Base-by-base conservation (phyloP, 2,797 vertebrate species). In the Nasua narica region DNA sequence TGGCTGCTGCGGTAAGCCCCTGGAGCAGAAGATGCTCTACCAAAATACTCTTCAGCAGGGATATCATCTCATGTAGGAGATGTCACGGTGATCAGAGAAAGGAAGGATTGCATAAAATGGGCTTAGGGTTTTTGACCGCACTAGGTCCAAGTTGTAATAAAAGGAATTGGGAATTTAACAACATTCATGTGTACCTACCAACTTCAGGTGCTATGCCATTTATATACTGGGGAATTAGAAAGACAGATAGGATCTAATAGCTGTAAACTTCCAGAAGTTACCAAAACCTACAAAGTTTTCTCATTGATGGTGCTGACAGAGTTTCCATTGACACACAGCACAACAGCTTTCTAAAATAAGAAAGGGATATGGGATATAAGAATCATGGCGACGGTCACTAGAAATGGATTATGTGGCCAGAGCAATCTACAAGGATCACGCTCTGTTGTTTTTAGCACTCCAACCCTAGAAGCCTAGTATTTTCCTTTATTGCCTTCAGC, bases 221-320 rank as follows among this genome's bases (percentile, higher is more conserved):
- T 77, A 90, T 15, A 69, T 1, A n/a, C 16, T 35, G 69, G 82
- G 62, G n/a, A 95, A 85, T 10, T 7, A 27, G 13, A 87, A 58
- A 15, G 5, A 67, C 29, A 60, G 65, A 62, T 19, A 82, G 19
- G 50, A 32, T 87, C 50, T 52, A 56, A 62, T 27, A 79, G 54
- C 86, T 58, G 23, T 29, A 94, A 56, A 82, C 50, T 89, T 93
- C 58, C 12, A 67, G 81, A 91, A 69, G 56, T 18, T 76, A 48
- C 43, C 72, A 32, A 32, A 46, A 76, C 43, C 18, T 76, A 72
- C 2, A 2, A 27, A 32, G 8, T 69, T 76, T 32, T 96, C 46
- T 92, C 54, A n/a, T 29, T 90, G 91, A 62, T 70, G 54, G 65
- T 48, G 46, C 79, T 85, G 91, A 91, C 82, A 87, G 94, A 74